Conservation (phyloP, 2,797 vertebrate genomes). For the Mareca penelope region DNA sequence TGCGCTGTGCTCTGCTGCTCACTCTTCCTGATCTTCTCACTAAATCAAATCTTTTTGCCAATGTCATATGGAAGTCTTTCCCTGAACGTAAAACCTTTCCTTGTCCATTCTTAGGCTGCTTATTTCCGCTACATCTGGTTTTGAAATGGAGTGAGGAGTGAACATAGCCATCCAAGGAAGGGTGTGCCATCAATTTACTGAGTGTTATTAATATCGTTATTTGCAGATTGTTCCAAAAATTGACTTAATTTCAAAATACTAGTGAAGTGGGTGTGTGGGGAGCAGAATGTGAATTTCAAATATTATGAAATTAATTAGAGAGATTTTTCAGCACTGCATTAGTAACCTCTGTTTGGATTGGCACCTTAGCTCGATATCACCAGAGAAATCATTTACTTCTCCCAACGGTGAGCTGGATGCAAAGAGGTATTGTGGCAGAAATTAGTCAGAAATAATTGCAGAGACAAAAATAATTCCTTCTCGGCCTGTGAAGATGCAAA, state of each 20-base stretch:
- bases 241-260: constrained; percentile 39
- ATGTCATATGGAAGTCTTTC: constrained; percentile 39
- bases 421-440: constrained; percentile 16
- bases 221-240: constrained; percentile 36
- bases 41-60: constrained; percentile 48
- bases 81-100: neutral
- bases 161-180: neutral
- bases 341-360: constrained; percentile 39
- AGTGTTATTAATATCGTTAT: constrained; percentile 9
- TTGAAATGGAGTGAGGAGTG: constrained; percentile 36
- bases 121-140: constrained; percentile 54
- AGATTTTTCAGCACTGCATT: neutral
- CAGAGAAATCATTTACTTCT: neutral
- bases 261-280: neutral
- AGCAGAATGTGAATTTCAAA: constrained; percentile 9
- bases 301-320: constrained; percentile 3
- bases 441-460: constrained; percentile 40
- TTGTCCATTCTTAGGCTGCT: neutral
- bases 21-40: constrained; percentile 12
- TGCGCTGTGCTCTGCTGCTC: neutral
- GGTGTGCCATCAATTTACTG: constrained; percentile 42
- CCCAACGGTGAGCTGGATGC: neutral
- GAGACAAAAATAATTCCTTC: constrained; percentile 11
- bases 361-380: neutral
- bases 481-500: constrained; percentile 17